Conservation (phyloP, 2,113 vertebrate species). For the Merops nubicus region DNA sequence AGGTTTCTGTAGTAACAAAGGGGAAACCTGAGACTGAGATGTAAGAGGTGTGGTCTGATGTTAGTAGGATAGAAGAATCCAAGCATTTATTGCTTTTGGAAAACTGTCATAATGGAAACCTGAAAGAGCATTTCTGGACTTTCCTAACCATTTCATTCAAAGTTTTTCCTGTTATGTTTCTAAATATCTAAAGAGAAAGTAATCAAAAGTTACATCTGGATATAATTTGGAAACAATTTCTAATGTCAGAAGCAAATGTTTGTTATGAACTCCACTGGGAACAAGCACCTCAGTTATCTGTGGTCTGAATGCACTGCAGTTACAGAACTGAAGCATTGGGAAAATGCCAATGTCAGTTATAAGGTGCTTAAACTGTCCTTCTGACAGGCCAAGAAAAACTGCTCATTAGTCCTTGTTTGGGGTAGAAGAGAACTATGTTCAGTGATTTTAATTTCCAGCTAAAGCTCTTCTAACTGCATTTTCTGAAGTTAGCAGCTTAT, state of each 20-base stretch:
- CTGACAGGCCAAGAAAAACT: background rate
- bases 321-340: background rate
- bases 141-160: background rate
- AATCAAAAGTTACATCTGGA: constrained; percentile 14
- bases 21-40: background rate
- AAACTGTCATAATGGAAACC: background rate
- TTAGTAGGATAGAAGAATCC: background rate
- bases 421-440: no score
- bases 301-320: background rate
- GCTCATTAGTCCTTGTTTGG: no score
- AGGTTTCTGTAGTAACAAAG: background rate
- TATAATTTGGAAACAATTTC: background rate
- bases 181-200: background rate
- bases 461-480: no score
- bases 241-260: background rate
- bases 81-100: background rate
- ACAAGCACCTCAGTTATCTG: background rate
- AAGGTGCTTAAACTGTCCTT: constrained; percentile 11
- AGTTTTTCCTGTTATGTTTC: background rate
- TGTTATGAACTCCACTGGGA: constrained; percentile 5
- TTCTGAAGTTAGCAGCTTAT: no score
- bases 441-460: no score
- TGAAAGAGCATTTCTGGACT: background rate
- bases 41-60: background rate
- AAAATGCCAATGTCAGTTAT: background rate